Percentiles rank a stretch among this genome's conserved stretches.
Evolutionary conservation across 2,797 vertebrate species (phyloP).

Genomic region (Karalla daura): DNA sequence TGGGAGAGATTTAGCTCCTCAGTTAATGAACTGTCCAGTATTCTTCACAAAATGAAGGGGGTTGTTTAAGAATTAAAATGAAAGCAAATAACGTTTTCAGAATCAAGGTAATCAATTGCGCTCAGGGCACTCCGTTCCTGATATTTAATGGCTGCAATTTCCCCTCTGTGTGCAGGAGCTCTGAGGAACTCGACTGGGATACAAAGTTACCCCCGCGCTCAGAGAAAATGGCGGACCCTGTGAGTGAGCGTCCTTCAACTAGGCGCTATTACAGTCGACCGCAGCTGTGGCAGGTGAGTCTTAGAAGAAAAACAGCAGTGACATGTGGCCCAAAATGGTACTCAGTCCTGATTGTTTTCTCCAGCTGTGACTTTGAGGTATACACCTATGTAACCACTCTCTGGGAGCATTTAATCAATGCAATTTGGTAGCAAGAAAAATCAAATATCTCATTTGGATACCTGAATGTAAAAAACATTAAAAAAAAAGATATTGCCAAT

Average conservation of each 20-base stretch:
- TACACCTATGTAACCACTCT: no score
- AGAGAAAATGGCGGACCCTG: slow-evolving; percentile 70
- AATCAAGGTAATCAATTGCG: slow-evolving; percentile 40
- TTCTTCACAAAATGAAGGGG: slow-evolving; percentile 12
- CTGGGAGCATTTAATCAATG: no score
- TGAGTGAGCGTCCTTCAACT: slow-evolving; percentile 67
- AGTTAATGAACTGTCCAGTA: slow-evolving; percentile 35
- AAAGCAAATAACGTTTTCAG: slow-evolving; percentile 30
- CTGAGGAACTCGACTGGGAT: slow-evolving; percentile 79
- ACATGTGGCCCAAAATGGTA: neutral
- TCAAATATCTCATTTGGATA: no score
- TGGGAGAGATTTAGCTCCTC: slow-evolving; percentile 27
- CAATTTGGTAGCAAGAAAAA: no score
- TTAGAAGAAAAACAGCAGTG: neutral
- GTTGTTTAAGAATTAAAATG: slow-evolving; percentile 41
- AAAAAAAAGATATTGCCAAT: no score
- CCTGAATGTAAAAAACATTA: no score
- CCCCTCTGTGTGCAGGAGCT: slow-evolving; percentile 64
- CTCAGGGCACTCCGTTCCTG: neutral
- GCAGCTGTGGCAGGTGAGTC: slow-evolving; percentile 81
- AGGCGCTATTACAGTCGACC: slow-evolving; percentile 69
- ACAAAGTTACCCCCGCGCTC: slow-evolving; percentile 68
- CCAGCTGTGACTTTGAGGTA: neutral
- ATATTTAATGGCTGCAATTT: slow-evolving; percentile 1
- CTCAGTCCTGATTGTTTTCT: neutral